Evolutionary conservation across 2,797 vertebrate species (phyloP), one percentile per base, ranked within the genome.

Genomic region (Helostoma temminkii): DNA sequence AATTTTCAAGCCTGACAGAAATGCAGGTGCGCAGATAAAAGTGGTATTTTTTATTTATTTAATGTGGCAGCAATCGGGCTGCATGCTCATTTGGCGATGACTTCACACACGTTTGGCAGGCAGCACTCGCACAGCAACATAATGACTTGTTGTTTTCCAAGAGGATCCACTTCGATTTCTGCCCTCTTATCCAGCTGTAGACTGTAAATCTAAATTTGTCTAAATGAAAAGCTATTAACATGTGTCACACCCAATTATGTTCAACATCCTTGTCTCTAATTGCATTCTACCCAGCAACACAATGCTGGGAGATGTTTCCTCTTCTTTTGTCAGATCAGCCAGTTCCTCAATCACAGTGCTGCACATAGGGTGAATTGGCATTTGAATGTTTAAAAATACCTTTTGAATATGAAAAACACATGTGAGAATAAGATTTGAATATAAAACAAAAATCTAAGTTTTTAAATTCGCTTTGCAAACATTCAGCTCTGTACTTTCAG

Each of bases 201-300:
- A 73, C 65, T 53, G 78, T 24, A 63, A 55, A 72, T 78, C 69
- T 78, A 81, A 63, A 86, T 84, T 66, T 70, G 76, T 86, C 76
- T 73, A 85, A 89, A 91, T 89, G 88, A 92, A 88, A 85, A 70
- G 72, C 86, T 47, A 90, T 92, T 93, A 93, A 81, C 84, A 84
- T 78, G 78, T 89, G 90, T 90, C 91, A 86, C 88, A 88, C 57
- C 36, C 81, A 84, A 83, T 92, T 91, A 90, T 74, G 82, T 86
- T 92, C 76, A 86, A 85, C 85, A 86, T 76, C 83, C 86, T 74
- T 66, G 74, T 73, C 81, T 82, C 76, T 88, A 84, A 93, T 92
- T 90, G 84, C 65, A 69, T 83, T 89, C 84, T 92, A 83, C 82
- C 76, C 67, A 7, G 83, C 66, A 70, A 88, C 80, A 74, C 71